Base-by-base conservation (phyloP, 2,888 invertebrate genomes). In the Colletes collaris region DNA sequence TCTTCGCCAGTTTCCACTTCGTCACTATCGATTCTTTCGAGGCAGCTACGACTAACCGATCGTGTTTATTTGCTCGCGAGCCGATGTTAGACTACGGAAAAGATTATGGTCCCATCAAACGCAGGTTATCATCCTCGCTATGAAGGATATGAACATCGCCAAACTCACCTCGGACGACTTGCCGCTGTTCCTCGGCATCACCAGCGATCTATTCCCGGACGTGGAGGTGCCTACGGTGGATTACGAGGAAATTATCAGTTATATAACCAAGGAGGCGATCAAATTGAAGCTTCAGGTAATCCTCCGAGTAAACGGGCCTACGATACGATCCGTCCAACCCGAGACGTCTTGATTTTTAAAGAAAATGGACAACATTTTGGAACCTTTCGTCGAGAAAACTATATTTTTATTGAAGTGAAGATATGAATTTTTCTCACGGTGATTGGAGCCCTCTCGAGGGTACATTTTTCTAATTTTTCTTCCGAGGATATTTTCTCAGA, bases 71-170 rank as follows among this genome's bases (percentile, higher is more conserved):
- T 27, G 27, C 13, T 37, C 10, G 11, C 40, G 35, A 37, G 19
- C 2, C 27, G 27, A 27, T 27, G 27, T 1, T 27, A 27, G 27
- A 27, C 27, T 27, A 27, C 27, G 27, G 27, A 27, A 27, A 27
- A 27, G 27, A 27, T 27, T 27, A 27, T 27, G 1, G 1, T 40
- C 6, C 40, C 5, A 4, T 4, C 40, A 6, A 40, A 6, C 60
- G 2, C 89, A 96, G 96, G 94, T 96, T 89, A 94, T 96, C 73
- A 95, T 96, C 84, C 93, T 97, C 74, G 97, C 98, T 0, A 97
- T 98, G 97, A 96, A 97, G 55, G 98, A 98, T 92, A 98, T 98
- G 97, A 98, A 98, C 92, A 95, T 97, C 58, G 97, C 98, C 0
- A 96, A 97, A 60, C 93, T 98, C 76, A 97, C 97, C 0, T 95